Percentiles rank a stretch among this genome's conserved stretches.
Evolutionary conservation across 2,888 invertebrate species (phyloP).

Genomic region (Tenthredo distinguenda): DNA sequence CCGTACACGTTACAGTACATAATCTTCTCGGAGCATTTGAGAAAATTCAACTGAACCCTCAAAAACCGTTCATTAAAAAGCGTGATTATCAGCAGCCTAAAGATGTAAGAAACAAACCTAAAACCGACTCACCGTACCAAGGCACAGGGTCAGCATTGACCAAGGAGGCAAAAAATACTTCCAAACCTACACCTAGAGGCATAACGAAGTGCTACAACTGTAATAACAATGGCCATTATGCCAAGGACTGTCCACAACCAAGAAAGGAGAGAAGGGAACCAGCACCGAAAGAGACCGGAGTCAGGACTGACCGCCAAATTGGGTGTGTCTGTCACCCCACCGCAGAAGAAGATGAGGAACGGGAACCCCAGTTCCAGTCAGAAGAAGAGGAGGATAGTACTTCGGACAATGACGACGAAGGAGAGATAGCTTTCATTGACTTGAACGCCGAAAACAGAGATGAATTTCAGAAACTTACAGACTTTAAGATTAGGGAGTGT

Average conservation of each 20-base stretch:
- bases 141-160: neutral
- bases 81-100: neutral
- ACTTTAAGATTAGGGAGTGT: conserved; percentile 33
- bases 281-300: neutral
- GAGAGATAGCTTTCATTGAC: conserved; percentile 52
- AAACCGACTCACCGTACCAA: neutral
- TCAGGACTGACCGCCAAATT: neutral
- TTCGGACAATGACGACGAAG: neutral
- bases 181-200: neutral
- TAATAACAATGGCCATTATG: neutral
- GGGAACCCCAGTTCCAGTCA: neutral
- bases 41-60: neutral
- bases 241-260: neutral
- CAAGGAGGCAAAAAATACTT: neutral
- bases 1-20: too few species aligned
- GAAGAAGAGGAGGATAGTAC: conserved; percentile 50
- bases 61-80: neutral
- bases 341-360: neutral
- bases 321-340: conserved; percentile 55
- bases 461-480: conserved; percentile 42
- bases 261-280: neutral
- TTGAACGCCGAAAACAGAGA: conserved; percentile 25
- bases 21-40: neutral
- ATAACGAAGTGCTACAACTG: neutral
- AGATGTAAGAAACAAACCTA: neutral